phyloP scores from a whole-genome alignment of 2,888 invertebrate species.

The Andrena camellia region DNA sequence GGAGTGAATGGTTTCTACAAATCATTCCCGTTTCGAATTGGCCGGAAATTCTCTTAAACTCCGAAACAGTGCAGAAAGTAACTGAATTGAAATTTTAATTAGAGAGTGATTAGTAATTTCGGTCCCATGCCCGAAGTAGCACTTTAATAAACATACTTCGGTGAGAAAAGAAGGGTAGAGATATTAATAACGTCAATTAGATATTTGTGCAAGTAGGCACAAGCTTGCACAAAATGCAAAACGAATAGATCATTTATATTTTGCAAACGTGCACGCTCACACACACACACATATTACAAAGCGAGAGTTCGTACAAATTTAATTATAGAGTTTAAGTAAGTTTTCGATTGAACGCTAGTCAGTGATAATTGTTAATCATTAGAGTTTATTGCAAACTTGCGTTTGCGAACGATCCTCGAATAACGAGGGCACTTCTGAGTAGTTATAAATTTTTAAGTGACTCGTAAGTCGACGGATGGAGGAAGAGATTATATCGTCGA shows the following conservation, averaged over 20 bases:
- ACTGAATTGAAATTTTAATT: too few species aligned
- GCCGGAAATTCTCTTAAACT: background rate
- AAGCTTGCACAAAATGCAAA: constrained; percentile 30
- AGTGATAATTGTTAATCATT: constrained; percentile 12
- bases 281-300: constrained; percentile 21
- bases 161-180: background rate
- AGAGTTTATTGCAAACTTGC: constrained; percentile 17
- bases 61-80: background rate
- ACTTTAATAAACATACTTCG: constrained; percentile 19
- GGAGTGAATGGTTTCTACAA: background rate
- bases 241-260: constrained; percentile 38
- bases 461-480: background rate
- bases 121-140: background rate
- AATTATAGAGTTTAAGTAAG: constrained; percentile 21
- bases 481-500: constrained; percentile 15
- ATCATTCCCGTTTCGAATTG: background rate
- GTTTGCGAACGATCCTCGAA: constrained; percentile 15
- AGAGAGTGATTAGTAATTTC: background rate
- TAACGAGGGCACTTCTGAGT: background rate
- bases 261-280: constrained; percentile 45
- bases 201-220: constrained; percentile 36
- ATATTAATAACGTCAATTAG: constrained; percentile 52
- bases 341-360: constrained; percentile 17
- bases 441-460: constrained; percentile 8
- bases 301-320: constrained; percentile 24